Conservation (phyloP, 2,888 invertebrate species). For the Thereva unica region DNA sequence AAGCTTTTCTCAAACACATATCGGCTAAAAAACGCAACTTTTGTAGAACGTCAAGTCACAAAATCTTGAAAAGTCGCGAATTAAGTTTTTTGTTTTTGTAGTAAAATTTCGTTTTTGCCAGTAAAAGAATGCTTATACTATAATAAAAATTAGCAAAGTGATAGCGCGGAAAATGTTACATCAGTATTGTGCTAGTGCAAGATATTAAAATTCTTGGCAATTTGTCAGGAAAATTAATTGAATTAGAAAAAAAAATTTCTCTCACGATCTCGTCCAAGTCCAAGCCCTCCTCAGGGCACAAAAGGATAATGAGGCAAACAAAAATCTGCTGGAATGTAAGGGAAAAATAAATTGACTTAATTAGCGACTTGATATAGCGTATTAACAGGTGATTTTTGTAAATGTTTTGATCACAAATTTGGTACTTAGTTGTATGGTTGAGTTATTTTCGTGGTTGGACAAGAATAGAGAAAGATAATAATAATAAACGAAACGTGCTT, state of each 20-base stretch:
- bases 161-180: constrained; percentile 5
- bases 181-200: background rate
- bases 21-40: constrained; percentile 5
- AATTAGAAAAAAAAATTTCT: no score
- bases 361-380: background rate
- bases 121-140: background rate
- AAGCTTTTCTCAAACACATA: no score
- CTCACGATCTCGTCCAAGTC: background rate
- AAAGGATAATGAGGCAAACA: constrained; percentile 13
- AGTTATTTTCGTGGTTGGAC: no score
- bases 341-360: background rate
- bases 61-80: constrained; percentile 14
- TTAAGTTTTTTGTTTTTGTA: constrained; percentile 32
- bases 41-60: constrained; percentile 21
- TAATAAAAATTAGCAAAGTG: constrained; percentile 11
- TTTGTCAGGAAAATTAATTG: no score
- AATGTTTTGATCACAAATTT: no score
- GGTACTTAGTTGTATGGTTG: no score
- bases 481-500: no score
- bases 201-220: no score
- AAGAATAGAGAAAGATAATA: no score
- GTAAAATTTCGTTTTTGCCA: constrained; percentile 25
- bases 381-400: background rate
- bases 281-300: background rate
- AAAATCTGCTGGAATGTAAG: constrained; percentile 15